Conservation (phyloP, 23 tunicate genomes). For the Halocynthia roretzi region DNA sequence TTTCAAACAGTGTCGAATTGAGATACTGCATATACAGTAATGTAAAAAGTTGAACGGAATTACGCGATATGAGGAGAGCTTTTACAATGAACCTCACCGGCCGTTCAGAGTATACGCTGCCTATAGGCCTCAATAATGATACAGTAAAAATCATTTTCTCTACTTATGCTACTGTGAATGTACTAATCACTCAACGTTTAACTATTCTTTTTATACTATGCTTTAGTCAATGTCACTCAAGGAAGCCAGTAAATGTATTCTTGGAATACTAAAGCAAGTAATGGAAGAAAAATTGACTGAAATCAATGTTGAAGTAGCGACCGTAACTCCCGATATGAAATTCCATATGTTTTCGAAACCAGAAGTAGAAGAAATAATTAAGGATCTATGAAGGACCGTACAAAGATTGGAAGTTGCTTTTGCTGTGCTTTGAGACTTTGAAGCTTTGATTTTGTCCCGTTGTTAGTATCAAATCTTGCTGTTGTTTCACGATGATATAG, state of each 20-base stretch:
- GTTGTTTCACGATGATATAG: too few relatives aligned
- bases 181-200: not conserved
- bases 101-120: not conserved
- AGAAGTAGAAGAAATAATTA: constrained; percentile 70
- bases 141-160: not conserved
- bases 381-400: not conserved
- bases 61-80: too few relatives aligned
- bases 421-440: too few relatives aligned
- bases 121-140: not conserved
- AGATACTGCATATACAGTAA: too few relatives aligned
- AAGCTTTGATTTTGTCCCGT: too few relatives aligned
- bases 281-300: constrained; percentile 98
- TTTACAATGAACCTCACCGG: not conserved
- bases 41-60: too few relatives aligned
- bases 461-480: too few relatives aligned
- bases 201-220: not conserved
- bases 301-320: constrained; percentile 92
- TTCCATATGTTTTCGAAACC: constrained; percentile 76
- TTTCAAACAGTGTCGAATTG: too few relatives aligned
- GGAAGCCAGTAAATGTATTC: constrained; percentile 92
- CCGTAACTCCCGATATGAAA: constrained; percentile 54
- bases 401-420: too few relatives aligned
- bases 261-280: constrained; percentile 90
- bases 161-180: not conserved
- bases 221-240: constrained; percentile 85